Evolutionary conservation across 1,140 invertebrate species (phyloP), one percentile per base, ranked within the genome.

Genomic region (Camponotus pennsylvanicus): DNA sequence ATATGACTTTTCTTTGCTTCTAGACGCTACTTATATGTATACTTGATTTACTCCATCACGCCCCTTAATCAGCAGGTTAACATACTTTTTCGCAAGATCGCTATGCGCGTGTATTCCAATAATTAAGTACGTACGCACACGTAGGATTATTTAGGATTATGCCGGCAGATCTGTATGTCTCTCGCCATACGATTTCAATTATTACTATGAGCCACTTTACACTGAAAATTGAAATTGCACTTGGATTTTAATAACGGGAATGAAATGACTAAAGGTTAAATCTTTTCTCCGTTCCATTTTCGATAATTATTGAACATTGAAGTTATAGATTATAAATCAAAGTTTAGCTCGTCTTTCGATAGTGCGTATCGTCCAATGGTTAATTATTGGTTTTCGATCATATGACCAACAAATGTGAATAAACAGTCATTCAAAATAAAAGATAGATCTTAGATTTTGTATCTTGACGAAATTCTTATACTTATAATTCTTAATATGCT

Each of bases 11-110:
- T 59, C 34, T 40, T 63, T 77, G 15, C 37, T 1, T 63, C 8
- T 8, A 71, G 32, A 55, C 8, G 34, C 11, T 4, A 45, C 13
- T 69, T 69, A 8, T 3, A 0, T 66, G 2, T n/a, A 32, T 67
- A 34, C 21, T 4, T 40, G 9, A 13, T 7, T 5, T 2, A 71
- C 15, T 32, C 57, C 55, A 78, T 78, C 70, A 89, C 52, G 86
- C 66, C 59, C 66, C 45, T 82, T 82, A 52, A 82, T 82, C 79
- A 73, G 67, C 52, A 82, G 37, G 52, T 82, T 73, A 61, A 82
- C 66, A 70, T 27, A 37, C 52, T 82, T 59, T 82, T 55, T 71
- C 34, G 40, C 52, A 59, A 37, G 78, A 82, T 82, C 37, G 52
- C 15, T 6, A 27, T 82, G 40, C 79, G 67, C 73, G 40, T 21